Percentiles rank a stretch among this genome's conserved stretches.
Conservation (phyloP, 2,888 invertebrate genomes). For the Micropterix aruncella region DNA sequence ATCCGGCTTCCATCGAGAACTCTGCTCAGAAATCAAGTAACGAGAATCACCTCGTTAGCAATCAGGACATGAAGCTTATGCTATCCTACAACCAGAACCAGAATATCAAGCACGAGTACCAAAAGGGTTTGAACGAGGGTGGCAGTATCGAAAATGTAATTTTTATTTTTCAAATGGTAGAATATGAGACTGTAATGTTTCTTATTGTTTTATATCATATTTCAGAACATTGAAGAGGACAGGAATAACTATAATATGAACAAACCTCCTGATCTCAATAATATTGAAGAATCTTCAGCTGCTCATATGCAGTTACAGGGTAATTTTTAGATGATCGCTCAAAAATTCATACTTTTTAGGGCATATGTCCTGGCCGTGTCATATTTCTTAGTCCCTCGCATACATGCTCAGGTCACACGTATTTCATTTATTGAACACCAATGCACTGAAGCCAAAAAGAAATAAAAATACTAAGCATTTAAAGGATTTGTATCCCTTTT, state of each 20-base stretch:
- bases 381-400: no score
- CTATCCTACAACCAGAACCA: conserved; percentile 20
- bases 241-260: background rate
- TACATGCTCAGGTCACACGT: no score
- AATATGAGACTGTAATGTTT: background rate
- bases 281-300: background rate
- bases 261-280: background rate
- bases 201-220: background rate
- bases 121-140: conserved; percentile 22
- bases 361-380: no score
- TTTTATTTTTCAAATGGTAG: background rate
- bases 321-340: no score
- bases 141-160: conserved; percentile 20
- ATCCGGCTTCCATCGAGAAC: conserved; percentile 28
- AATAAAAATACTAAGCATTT: no score
- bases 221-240: background rate
- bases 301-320: background rate
- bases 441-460: no score
- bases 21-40: background rate
- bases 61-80: background rate
- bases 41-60: background rate
- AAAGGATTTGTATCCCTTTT: no score
- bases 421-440: no score
- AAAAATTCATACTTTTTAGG: no score
- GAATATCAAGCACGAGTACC: conserved; percentile 27